These are phyloP conservation scores for Threskiornis aethiopicus DNA, from an alignment of 2,797 vertebrate species.

Conservation along the genomic window DNA sequence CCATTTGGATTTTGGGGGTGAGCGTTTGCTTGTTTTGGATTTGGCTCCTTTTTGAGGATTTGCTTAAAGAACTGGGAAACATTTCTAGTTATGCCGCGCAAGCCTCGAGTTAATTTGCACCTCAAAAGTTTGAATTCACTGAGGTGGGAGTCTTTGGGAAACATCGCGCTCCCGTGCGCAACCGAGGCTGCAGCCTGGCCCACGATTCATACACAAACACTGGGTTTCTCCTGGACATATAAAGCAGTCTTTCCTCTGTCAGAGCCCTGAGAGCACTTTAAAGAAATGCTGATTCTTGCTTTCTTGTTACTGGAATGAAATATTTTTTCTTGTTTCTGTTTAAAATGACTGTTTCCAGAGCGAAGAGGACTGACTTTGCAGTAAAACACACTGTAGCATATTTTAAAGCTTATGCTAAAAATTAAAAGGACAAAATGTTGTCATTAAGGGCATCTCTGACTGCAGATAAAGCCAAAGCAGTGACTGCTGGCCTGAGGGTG, in stretches of 20 bases:
- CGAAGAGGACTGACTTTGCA: neutral
- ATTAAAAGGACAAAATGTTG: neutral
- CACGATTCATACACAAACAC: neutral
- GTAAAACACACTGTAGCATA: neutral
- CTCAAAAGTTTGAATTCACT: neutral
- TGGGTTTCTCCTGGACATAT: neutral
- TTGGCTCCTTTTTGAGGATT: neutral
- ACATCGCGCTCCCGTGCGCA: fast-evolving
- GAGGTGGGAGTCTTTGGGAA: neutral
- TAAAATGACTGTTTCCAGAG: neutral
- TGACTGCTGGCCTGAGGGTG: neutral
- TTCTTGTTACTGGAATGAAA: neutral
- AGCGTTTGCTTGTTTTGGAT: neutral
- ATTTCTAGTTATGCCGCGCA: neutral
- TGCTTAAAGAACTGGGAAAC: neutral
- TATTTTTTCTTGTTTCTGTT: neutral
- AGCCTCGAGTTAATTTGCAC: neutral
- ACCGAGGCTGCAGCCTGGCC: neutral
- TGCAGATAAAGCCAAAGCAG: neutral
- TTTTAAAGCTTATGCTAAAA: neutral
- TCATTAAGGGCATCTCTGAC: neutral
- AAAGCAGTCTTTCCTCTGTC: neutral
- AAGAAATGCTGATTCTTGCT: constrained; percentile 8
- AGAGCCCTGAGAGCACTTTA: neutral
- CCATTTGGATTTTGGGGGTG: neutral